These are phyloP conservation scores for Rhopalosiphum maidis DNA, from an alignment of 1,140 invertebrate species.

Conservation along the genomic window DNA sequence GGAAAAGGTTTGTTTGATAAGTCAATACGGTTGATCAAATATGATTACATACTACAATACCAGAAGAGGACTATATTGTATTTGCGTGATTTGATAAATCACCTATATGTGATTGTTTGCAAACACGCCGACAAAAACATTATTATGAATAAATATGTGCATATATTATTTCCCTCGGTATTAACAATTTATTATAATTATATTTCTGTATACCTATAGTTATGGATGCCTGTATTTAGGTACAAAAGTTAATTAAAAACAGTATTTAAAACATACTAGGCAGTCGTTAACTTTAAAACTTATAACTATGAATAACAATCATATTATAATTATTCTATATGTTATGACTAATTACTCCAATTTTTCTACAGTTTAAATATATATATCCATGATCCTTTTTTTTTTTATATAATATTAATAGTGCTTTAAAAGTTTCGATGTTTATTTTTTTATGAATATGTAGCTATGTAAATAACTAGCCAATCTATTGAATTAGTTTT, in stretches of 20 bases:
- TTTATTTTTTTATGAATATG: no score
- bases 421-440: no score
- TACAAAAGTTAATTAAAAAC: neutral
- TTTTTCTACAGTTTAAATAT: no score
- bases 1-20: neutral
- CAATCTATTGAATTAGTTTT: no score
- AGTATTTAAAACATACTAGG: neutral
- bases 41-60: neutral
- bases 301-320: neutral
- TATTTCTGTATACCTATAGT: no score
- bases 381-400: no score
- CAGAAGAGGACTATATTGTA: neutral
- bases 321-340: no score
- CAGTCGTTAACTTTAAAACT: neutral
- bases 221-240: no score
- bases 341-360: no score
- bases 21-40: slow-evolving; percentile 4
- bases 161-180: neutral
- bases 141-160: neutral
- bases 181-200: neutral
- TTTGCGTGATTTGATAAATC: slow-evolving; percentile 18
- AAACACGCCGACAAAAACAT: neutral
- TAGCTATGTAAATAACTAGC: no score
- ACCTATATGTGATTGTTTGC: neutral
- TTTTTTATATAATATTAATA: no score